A percentile compares a stretch with the other conserved stretches of the same genome.
Conservation (phyloP, 2,888 invertebrate species). For the Drosophila dives region DNA sequence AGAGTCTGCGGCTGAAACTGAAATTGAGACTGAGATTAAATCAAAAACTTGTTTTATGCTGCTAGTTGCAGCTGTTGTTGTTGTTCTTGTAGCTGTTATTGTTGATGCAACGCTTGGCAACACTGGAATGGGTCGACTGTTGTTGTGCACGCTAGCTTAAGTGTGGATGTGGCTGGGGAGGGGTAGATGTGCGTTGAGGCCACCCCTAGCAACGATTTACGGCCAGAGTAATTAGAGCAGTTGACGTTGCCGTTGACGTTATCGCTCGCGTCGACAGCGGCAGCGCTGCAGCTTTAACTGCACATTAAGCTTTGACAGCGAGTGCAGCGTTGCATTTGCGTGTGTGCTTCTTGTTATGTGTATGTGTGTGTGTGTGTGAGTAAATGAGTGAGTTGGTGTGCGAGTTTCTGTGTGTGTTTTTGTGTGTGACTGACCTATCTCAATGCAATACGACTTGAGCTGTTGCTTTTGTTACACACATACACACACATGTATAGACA, state of each 20-base stretch:
- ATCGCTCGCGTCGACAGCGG: slow-evolving; percentile 31
- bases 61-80: slow-evolving; percentile 26
- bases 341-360: slow-evolving; percentile 25
- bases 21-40: slow-evolving; percentile 64
- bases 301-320: slow-evolving; percentile 59
- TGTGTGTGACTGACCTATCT: slow-evolving; percentile 82
- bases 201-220: slow-evolving; percentile 63
- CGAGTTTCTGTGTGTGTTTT: slow-evolving; percentile 38
- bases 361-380: slow-evolving; percentile 24
- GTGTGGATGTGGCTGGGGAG: neutral
- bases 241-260: slow-evolving; percentile 47
- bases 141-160: neutral
- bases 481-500: slow-evolving; percentile 15
- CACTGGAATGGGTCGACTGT: slow-evolving; percentile 32
- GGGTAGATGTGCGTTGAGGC: slow-evolving; percentile 3
- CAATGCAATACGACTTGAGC: slow-evolving; percentile 80
- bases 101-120: slow-evolving; percentile 59
- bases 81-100: slow-evolving; percentile 32
- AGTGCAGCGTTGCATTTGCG: slow-evolving; percentile 65
- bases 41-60: slow-evolving; percentile 63
- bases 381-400: slow-evolving; percentile 16
- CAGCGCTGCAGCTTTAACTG: slow-evolving; percentile 50
- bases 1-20: slow-evolving; percentile 51
- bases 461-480: slow-evolving; percentile 62
- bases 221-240: slow-evolving; percentile 73